Conservation (phyloP, 2,888 invertebrate species). For the Acrocyrtus sp. region DNA sequence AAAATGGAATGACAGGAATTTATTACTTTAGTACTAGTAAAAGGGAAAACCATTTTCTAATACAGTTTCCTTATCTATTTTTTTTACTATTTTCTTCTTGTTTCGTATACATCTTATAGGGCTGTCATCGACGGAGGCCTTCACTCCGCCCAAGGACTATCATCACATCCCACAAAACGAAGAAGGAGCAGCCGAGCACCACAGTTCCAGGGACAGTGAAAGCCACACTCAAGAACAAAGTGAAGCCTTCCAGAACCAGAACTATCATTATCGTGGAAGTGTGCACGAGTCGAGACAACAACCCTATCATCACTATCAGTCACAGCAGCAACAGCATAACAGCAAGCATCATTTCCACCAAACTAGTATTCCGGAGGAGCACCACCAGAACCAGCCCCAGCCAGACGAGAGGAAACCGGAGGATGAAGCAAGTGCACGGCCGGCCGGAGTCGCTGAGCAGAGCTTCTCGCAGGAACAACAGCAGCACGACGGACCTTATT, state of each 20-base stretch:
- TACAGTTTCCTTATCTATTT: constrained; percentile 2
- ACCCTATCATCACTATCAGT: constrained; percentile 18
- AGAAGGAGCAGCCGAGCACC: not conserved
- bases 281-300: no score
- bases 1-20: constrained; percentile 29
- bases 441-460: no score
- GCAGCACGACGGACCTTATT: constrained; percentile 28
- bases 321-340: constrained; percentile 34
- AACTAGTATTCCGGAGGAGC: constrained; percentile 17
- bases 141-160: constrained; percentile 37
- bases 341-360: constrained; percentile 37
- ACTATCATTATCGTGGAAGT: not conserved
- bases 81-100: constrained; percentile 2
- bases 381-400: constrained; percentile 20
- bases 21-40: constrained; percentile 22
- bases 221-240: not conserved
- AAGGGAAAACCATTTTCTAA: constrained; percentile 2
- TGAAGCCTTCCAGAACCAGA: not conserved
- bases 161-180: constrained; percentile 24
- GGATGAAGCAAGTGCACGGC: no score
- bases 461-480: constrained; percentile 19
- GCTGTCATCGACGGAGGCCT: constrained; percentile 22
- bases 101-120: no score
- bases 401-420: not conserved
- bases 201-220: constrained; percentile 1